Evolutionary conservation across 1,140 invertebrate genomes (phyloP).

Genomic region (Bombus cullumanus): DNA sequence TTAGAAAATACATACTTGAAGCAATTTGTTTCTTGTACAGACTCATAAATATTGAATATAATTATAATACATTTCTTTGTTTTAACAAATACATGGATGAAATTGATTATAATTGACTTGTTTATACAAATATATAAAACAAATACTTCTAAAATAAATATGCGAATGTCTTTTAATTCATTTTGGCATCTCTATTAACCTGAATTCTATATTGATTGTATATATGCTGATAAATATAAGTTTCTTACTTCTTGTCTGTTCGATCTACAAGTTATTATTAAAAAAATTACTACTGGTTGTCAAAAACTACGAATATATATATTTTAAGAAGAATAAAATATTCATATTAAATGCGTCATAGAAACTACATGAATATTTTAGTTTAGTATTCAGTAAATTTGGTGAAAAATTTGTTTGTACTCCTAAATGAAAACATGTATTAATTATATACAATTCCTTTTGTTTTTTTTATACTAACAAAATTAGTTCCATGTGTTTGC

Average conservation of each 20-base stretch:
- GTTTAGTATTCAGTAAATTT: not conserved
- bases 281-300: not conserved
- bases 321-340: not conserved
- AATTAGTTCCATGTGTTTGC: slow-evolving; percentile 4
- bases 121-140: slow-evolving; percentile 27
- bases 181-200: not conserved
- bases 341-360: not conserved
- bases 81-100: not conserved
- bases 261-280: slow-evolving; percentile 27
- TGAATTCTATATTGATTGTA: not conserved
- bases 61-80: slow-evolving; percentile 23
- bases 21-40: not conserved
- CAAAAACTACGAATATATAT: slow-evolving; percentile 45
- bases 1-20: slow-evolving; percentile 19
- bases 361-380: not conserved
- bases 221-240: not conserved
- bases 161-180: not conserved
- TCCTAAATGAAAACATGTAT: not conserved
- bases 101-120: slow-evolving; percentile 20
- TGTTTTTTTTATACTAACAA: not conserved
- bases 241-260: not conserved
- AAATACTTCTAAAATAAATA: slow-evolving; percentile 24
- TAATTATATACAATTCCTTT: not conserved
- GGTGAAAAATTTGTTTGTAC: not conserved
- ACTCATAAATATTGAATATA: not conserved